Evolutionary conservation across 2,797 vertebrate species (phyloP), one percentile per base, ranked within the genome.

Genomic region (Periophthalmus magnuspinnatus): DNA sequence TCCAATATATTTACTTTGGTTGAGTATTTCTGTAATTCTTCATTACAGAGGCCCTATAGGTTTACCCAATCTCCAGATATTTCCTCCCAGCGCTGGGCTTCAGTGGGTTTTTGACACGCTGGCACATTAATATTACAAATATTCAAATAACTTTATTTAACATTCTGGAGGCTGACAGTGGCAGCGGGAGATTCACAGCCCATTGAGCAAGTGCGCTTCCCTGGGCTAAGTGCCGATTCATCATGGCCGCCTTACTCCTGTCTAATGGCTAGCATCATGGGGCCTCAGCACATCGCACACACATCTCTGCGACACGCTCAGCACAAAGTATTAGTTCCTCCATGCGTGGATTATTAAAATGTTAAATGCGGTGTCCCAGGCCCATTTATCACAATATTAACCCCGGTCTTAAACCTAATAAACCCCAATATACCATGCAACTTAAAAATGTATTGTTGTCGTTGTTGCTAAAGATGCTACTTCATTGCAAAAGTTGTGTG

Each of bases 141-240:
- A 92, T 93, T 93, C 90, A 93, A 93, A 93, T 93, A 93, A 92
- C 91, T 93, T 93, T 92, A 92, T 93, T 93, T 92, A 92, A 92
- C 89, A 93, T 93, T 91, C 91, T 85, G 88, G 80, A 34, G 82
- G 88, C 86, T 90, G 91, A 89, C 87, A 82, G 84, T 78, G 85
- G 84, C 87, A 90, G 86, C 81, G 77, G 91, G 89, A 89, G 88
- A 91, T 90, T 92, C 91, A 90, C 90, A 90, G 90, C 83, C 90
- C 91, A 92, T 91, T 93, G 92, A 92, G 87, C 89, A 91, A 90
- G 90, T 86, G 84, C 70, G 75, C 82, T 87, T 91, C 88, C 85
- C 88, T 82, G 81, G 82, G 89, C 87, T 90, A 90, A 92, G 90
- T 91, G 88, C 84, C 84, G 87, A 92, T 93, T 93, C 87, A 93